phyloP scores from a whole-genome alignment of 2,888 invertebrate genomes.

The Cylindroiulus punctatus region DNA sequence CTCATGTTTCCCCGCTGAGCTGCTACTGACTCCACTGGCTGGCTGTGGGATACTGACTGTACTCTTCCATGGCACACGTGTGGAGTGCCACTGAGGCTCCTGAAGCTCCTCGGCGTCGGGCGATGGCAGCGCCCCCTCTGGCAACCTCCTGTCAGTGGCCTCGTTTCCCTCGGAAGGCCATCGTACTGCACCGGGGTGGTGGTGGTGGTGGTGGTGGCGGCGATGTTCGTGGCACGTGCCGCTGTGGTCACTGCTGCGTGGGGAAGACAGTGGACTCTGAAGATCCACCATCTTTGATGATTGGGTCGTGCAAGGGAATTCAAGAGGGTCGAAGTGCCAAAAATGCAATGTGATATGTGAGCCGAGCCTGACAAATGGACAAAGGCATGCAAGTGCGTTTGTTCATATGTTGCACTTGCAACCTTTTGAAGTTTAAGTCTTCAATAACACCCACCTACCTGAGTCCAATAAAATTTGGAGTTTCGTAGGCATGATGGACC shows the following conservation, averaged over 20 bases:
- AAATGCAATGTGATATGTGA: no score
- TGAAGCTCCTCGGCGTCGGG: neutral
- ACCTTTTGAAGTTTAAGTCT: no score
- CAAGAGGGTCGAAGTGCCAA: no score
- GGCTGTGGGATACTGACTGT: neutral
- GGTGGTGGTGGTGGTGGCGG: neutral
- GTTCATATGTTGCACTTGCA: no score
- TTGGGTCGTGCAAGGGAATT: no score
- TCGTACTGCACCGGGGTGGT: neutral
- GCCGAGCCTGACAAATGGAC: no score
- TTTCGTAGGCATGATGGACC: no score
- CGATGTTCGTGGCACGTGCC: conserved; percentile 15
- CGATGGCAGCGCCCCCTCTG: neutral
- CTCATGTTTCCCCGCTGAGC: neutral
- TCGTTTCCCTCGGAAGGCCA: neutral
- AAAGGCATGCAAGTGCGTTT: no score
- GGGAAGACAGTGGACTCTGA: no score
- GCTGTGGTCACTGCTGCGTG: conserved; percentile 13
- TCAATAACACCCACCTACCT: no score
- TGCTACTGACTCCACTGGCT: neutral
- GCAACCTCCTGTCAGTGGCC: neutral
- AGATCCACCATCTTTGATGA: no score
- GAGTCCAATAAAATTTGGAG: no score
- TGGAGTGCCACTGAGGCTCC: neutral
- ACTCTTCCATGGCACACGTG: neutral